Conservation (phyloP, 1,140 invertebrate species). For the Forficula auricularia region DNA sequence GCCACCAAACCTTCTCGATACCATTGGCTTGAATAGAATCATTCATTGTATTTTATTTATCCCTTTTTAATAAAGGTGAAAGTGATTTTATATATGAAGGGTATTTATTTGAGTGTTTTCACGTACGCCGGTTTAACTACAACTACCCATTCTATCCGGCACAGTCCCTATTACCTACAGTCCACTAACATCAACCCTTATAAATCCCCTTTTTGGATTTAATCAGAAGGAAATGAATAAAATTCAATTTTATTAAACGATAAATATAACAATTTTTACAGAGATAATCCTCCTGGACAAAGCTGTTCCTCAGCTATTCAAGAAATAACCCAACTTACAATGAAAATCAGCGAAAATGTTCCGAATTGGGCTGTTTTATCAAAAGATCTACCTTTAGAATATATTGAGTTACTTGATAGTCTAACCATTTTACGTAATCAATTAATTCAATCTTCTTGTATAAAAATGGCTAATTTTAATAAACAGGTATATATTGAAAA, state of each 20-base stretch:
- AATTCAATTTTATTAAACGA: too few species aligned
- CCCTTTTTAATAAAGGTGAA: constrained; percentile 1
- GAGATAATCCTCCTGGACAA: constrained; percentile 40
- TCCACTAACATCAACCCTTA: too few species aligned
- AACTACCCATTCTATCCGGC: too few species aligned
- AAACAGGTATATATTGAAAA: constrained; percentile 19
- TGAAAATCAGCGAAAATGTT: too few species aligned
- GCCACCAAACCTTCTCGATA: too few species aligned
- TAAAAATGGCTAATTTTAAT: constrained; percentile 36
- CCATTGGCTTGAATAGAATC: too few species aligned
- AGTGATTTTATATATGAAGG: constrained; percentile 3
- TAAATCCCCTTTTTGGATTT: too few species aligned
- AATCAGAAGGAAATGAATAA: too few species aligned
- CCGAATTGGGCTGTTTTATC: constrained; percentile 33
- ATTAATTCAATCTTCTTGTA: constrained; percentile 21
- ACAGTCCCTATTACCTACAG: too few species aligned
- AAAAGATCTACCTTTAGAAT: constrained; percentile 33
- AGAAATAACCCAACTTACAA: constrained; percentile 35
- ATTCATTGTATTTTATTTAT: too few species aligned
- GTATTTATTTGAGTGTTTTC: neutral
- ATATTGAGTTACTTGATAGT: constrained; percentile 28
- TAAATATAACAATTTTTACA: too few species aligned
- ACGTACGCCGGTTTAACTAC: too few species aligned
- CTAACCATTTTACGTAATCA: constrained; percentile 22
- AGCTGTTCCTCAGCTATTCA: constrained; percentile 40